These are phyloP conservation scores for Serranochromis macrocephalus DNA, from an alignment of 2,113 vertebrate species.

Conservation along the genomic window DNA sequence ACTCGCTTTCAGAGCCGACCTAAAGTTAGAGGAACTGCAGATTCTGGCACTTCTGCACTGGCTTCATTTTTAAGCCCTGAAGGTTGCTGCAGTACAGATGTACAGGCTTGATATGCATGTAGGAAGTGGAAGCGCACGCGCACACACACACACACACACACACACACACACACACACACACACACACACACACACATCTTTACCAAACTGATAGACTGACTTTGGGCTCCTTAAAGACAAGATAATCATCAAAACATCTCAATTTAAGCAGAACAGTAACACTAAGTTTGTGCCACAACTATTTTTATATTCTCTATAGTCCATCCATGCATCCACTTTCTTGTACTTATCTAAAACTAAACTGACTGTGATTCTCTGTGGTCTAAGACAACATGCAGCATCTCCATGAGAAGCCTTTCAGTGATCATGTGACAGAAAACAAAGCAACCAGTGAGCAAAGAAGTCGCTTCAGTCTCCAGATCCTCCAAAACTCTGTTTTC, in stretches of 20 bases:
- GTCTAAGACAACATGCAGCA: background rate
- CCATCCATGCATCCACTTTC: background rate
- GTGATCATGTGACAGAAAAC: background rate
- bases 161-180: conserved; percentile 3
- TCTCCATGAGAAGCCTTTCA: background rate
- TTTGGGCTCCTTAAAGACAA: background rate
- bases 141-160: background rate
- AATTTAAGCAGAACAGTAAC: background rate
- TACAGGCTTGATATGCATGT: background rate
- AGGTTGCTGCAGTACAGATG: background rate
- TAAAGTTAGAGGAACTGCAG: background rate
- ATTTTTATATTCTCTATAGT: background rate
- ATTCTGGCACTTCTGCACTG: background rate
- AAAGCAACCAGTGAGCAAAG: background rate
- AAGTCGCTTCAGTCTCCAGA: background rate
- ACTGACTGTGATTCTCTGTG: background rate
- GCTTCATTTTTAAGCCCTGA: background rate
- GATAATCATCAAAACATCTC: background rate
- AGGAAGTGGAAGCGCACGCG: background rate
- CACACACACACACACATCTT: background rate
- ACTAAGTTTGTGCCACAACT: background rate
- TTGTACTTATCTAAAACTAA: background rate
- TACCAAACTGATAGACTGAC: background rate
- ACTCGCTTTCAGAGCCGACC: background rate
- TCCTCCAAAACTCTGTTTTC: background rate